These are phyloP conservation scores for Hemicentrotus pulcherrimus DNA, from an alignment of 35 echinoderm and acorn worm species.

Conservation along the genomic window DNA sequence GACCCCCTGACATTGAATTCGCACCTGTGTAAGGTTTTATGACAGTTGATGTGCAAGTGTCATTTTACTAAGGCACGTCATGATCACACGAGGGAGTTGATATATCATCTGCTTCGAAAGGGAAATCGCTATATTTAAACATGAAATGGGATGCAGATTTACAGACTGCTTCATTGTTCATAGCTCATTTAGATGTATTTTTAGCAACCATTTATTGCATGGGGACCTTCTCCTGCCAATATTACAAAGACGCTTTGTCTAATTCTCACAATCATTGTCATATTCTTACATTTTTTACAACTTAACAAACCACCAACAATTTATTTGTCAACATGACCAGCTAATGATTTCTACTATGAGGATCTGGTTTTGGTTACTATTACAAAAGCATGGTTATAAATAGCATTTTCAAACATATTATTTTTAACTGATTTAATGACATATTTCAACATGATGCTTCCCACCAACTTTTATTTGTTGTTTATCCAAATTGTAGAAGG, in stretches of 20 bases:
- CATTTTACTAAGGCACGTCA: not conserved
- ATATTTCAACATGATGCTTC: no score
- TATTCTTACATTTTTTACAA: not conserved
- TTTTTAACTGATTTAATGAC: no score
- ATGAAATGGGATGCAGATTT: not conserved
- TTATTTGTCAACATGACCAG: no score
- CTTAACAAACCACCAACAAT: not conserved
- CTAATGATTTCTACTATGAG: no score
- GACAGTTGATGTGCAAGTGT: not conserved
- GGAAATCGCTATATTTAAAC: no score
- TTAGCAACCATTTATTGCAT: not conserved
- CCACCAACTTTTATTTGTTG: no score
- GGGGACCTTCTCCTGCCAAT: not conserved
- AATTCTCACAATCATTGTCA: not conserved
- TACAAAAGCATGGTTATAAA: no score
- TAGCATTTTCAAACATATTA: no score
- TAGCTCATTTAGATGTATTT: not conserved
- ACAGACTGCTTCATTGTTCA: conserved; percentile 17
- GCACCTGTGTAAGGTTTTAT: conserved; percentile 15
- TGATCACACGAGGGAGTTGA: not conserved
- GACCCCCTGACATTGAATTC: conserved; percentile 20
- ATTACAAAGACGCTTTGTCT: not conserved
- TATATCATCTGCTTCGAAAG: not conserved
- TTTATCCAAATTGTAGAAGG: not conserved
- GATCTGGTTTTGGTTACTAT: no score